phyloP scores from a whole-genome alignment of 2,888 invertebrate genomes.

The Scaptomyza parva region DNA sequence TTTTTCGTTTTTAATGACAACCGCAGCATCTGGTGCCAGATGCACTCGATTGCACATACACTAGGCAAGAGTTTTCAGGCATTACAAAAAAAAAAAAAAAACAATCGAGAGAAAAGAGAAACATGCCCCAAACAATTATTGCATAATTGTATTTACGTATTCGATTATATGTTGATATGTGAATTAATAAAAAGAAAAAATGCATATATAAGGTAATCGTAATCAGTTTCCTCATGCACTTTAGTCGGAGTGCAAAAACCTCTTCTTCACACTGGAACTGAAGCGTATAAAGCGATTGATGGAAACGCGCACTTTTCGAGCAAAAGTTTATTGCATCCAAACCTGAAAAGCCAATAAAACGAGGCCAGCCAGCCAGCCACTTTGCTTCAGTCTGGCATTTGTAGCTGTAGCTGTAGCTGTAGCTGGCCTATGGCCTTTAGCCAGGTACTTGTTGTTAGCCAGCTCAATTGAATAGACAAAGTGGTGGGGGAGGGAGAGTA shows the following conservation, averaged over 20 bases:
- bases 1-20: slow-evolving; percentile 63
- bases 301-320: slow-evolving; percentile 54
- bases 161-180: slow-evolving; percentile 2
- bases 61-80: slow-evolving; percentile 36
- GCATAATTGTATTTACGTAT: slow-evolving; percentile 3
- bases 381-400: slow-evolving; percentile 38
- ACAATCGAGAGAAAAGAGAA: too few relatives aligned
- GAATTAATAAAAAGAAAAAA: slow-evolving; percentile 5
- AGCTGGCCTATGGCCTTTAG: slow-evolving; percentile 1
- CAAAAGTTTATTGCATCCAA: slow-evolving; percentile 67
- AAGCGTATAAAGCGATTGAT: slow-evolving; percentile 40
- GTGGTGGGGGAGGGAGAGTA: slow-evolving; percentile 28
- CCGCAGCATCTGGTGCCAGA: slow-evolving; percentile 71
- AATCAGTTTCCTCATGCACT: background rate
- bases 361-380: slow-evolving; percentile 41
- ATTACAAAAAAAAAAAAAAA: slow-evolving; percentile 32
- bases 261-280: background rate
- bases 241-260: slow-evolving; percentile 6
- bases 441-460: slow-evolving; percentile 49
- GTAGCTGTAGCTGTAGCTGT: slow-evolving; percentile 34
- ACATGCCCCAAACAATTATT: slow-evolving; percentile 45
- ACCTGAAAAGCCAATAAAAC: slow-evolving; percentile 67
- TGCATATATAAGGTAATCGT: background rate
- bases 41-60: slow-evolving; percentile 64
- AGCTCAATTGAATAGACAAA: slow-evolving; percentile 73